Percentiles rank a stretch among this genome's conserved stretches.
These are phyloP conservation scores for Rhynchonycteris naso DNA, from an alignment of 2,797 vertebrate genomes.

Conservation along the genomic window DNA sequence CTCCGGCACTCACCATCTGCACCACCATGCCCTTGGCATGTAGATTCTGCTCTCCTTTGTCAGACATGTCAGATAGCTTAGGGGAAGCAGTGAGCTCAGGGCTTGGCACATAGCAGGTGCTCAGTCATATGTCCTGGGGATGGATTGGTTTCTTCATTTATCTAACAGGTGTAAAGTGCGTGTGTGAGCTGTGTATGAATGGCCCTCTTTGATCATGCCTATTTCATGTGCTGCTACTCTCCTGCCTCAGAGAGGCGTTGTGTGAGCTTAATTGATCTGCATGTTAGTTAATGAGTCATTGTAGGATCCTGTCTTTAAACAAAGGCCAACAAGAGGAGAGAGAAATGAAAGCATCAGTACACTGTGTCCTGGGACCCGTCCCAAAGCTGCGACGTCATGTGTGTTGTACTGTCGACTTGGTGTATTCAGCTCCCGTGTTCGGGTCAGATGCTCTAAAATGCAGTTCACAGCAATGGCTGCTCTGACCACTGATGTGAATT, in stretches of 20 bases:
- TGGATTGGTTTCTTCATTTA: constrained; percentile 49
- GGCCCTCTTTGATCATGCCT: constrained; percentile 50
- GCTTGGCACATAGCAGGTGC: constrained; percentile 53
- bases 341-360: constrained; percentile 24
- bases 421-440: constrained; percentile 80
- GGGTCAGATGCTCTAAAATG: constrained; percentile 74
- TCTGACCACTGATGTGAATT: constrained; percentile 67
- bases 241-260: constrained; percentile 27
- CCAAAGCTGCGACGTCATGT: constrained; percentile 24
- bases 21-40: neutral
- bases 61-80: neutral
- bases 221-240: constrained; percentile 34
- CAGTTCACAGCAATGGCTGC: constrained; percentile 67
- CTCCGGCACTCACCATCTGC: neutral
- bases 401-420: neutral
- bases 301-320: constrained; percentile 68
- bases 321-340: constrained; percentile 18
- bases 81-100: neutral
- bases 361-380: neutral
- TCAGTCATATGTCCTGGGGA: constrained; percentile 18
- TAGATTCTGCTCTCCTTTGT: neutral
- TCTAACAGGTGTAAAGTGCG: constrained; percentile 41
- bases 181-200: constrained; percentile 39
- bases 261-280: constrained; percentile 54
- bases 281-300: constrained; percentile 72